A percentile compares a stretch with the other conserved stretches of the same genome.
phyloP scores from a whole-genome alignment of 2,888 invertebrate genomes.

The Hermaeophaga mercurialis region DNA sequence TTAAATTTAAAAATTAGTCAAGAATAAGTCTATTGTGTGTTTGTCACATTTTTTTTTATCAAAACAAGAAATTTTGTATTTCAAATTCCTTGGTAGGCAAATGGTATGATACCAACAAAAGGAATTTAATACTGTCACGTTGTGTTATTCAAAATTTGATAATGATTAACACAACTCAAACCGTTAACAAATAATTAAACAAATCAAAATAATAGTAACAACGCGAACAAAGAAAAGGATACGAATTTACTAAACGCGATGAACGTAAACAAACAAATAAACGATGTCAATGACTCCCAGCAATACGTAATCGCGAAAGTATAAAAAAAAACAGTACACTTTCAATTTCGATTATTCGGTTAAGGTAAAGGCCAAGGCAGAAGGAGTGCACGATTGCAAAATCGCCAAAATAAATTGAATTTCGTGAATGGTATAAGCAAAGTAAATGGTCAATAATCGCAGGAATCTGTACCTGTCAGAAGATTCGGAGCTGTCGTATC shows the following conservation, averaged over 20 bases:
- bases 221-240: background rate
- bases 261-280: slow-evolving; percentile 32
- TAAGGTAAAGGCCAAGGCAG: slow-evolving; percentile 57
- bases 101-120: background rate
- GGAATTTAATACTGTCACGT: background rate
- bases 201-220: background rate
- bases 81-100: background rate
- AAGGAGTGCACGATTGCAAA: slow-evolving; percentile 45
- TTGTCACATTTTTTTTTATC: no score
- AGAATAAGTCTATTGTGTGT: no score
- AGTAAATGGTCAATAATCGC: slow-evolving; percentile 26
- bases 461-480: slow-evolving; percentile 78
- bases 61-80: no score
- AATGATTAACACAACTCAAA: background rate
- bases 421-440: slow-evolving; percentile 32
- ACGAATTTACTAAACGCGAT: slow-evolving; percentile 20
- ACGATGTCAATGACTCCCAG: slow-evolving; percentile 49
- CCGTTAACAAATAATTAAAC: background rate
- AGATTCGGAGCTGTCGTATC: slow-evolving; percentile 92
- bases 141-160: background rate
- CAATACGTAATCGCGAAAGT: slow-evolving; percentile 49
- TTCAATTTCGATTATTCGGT: slow-evolving; percentile 55
- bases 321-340: slow-evolving; percentile 51
- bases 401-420: slow-evolving; percentile 31
- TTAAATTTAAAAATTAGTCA: no score